phyloP scores from a whole-genome alignment of 2,113 vertebrate species.

The Vireo altiloquus region DNA sequence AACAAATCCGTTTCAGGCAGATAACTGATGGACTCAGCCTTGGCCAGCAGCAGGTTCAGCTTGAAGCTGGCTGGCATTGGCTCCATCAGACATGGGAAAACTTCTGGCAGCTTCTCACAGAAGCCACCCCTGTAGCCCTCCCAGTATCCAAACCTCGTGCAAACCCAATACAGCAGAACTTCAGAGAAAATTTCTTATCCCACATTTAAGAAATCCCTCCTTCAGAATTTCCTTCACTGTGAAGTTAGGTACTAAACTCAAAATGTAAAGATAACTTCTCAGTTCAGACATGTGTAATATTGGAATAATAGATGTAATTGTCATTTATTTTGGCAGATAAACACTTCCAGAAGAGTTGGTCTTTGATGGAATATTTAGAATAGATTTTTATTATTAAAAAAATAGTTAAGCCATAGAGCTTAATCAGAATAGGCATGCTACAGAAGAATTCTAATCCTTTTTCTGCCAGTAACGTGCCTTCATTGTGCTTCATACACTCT shows the following conservation, averaged over 20 bases:
- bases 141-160: background rate
- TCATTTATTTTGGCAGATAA: background rate
- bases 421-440: background rate
- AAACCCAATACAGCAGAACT: background rate
- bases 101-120: background rate
- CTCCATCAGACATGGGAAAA: background rate
- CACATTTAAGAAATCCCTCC: background rate
- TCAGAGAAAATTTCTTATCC: background rate
- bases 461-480: background rate
- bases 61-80: background rate
- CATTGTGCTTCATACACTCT: background rate
- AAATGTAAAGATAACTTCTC: background rate
- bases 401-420: background rate
- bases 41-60: background rate
- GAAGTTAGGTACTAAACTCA: background rate
- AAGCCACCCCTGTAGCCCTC: background rate
- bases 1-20: background rate
- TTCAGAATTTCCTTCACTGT: background rate
- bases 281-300: background rate
- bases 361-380: background rate
- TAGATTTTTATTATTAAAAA: background rate
- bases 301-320: background rate
- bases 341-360: background rate
- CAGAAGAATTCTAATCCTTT: background rate
- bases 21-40: background rate